Evolutionary conservation across 92 coral and sea anemone genomes (phyloP), one percentile per base, ranked within the genome.

Genomic region (Phenganax subtilis): DNA sequence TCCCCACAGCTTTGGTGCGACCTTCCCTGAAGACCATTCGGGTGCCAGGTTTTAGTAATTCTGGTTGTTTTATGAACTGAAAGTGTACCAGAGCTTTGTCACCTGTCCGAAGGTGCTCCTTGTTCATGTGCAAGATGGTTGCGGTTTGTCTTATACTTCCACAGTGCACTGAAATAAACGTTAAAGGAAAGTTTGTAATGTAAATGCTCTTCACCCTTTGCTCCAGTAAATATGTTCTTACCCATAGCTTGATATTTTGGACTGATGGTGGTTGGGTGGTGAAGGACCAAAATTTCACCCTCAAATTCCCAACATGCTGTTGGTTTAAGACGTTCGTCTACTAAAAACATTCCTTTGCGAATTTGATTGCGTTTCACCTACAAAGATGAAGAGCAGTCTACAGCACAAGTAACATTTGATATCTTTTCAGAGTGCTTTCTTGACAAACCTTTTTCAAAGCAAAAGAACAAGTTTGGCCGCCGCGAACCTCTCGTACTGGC

Each of bases 201-300:
- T 37, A 37, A 37, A 37, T 37, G 47, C 47, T 37, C 2, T 37
- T 37, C 47, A 37, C 47, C 47, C 47, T 37, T 37, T 37, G 47
- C 3, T 37, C 2, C 5, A 37, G 3, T 5, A 52, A 8, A 29
- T 51, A 12, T 0, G 55, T 76, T 81, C 99, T 87, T 82, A 96
- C 99, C 92, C 99, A 96, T 96, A 15, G 99, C 99, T 85, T 96
- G 99, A 88, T 96, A 96, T 86, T 96, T 96, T 27, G 97, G 88
- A 84, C 99, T 96, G 84, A 96, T 96, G 7, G 99, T 96, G 6
- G 99, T 96, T 10, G 99, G 99, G 77, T 96, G 99, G 65, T 96
- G 99, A 7, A 96, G 87, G 15, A 96, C 91, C 25, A 96, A 71
- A 57, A 96, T 96, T 73, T 96, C 99, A 1, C 97, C 97, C 12